Base-by-base conservation (phyloP, 2,888 invertebrate species). In the Conus canariensis region DNA sequence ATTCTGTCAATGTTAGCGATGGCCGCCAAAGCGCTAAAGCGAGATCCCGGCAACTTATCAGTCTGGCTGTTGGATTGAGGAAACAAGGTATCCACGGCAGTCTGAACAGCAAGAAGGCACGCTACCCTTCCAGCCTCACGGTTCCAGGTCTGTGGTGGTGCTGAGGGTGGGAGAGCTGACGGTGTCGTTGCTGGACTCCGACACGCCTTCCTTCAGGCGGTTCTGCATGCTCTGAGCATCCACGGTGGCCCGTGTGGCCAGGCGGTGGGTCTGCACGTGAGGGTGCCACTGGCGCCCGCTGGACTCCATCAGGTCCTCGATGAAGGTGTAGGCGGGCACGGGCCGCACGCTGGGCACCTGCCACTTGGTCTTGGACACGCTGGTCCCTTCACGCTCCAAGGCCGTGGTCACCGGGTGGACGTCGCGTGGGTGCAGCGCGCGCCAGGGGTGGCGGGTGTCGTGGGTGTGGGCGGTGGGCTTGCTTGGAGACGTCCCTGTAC, bases 361-460 rank as follows among this genome's bases (percentile, higher is more conserved):
- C 92, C 92, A 92, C 60, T 85, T 91, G 16, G 91, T 92, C 88
- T 90, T 91, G n/a, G 90, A 89, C 70, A 90, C 88, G 22, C 91
- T 91, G 6, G 88, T 92, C 16, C 92, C 92, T 19, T 92, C 87
- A 30, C 91, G 90, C 60, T 91, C 86, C 90, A 92, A 89, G 70
- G 91, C 92, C 64, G 92, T 90, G 22, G 92, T 88, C 45, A 92
- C 91, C 14, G 92, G 92, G 74, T 92, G 91, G 19, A 92, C 82
- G 82, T 92, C 91, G 14, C 88, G 89, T 10, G 85, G 82, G 85
- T 77, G 86, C 12, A 87, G 64, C 9, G 64, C 88, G 74, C 87
- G 90, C 67, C 86, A 60, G 8, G 85, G 83, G 12, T n/a, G 67
- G 56, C 10, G 59, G 64, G 16, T 60, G 22, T 80, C 82, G 60